Evolutionary conservation across 2,113 vertebrate genomes (phyloP), one percentile per base, ranked within the genome.

Genomic region (Phyllostomus hastatus): DNA sequence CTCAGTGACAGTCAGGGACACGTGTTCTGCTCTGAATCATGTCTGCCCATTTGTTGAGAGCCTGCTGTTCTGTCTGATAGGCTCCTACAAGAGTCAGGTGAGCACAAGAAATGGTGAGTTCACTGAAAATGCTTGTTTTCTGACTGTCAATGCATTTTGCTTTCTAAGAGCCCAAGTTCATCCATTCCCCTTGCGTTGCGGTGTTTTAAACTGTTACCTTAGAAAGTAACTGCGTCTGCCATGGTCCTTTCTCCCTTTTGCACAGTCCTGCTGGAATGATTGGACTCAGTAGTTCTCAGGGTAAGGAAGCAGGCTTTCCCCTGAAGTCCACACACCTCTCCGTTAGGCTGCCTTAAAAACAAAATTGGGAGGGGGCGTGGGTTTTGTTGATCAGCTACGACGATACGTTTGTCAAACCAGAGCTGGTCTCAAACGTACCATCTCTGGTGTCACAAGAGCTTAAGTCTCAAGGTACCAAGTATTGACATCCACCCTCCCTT

Each of bases 81-180:
- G 28, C 89, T 72, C 85, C 95, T 89, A 70, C 33, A 90, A 97
- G 96, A 93, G 22, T 96, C 41, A 70, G 87, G 7, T 90, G 48
- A 54, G 28, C 24, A 35, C 50, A 96, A 88, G 0, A 67, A 95
- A 52, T 91, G 92, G 12, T 72, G 88, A 94, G 61, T 97, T 97
- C 84, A 75, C 43, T 94, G 81, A 96, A 98, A 97, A 95, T 46
- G 50, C 11, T 87, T 81, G 28, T 96, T 75, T 92, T 92, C 87
- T 83, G 17, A 3, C 57, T 85, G 5, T 87, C 76, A 87, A 11
- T 28, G 75, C 91, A 79, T 79, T 95, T 93, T 96, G 12, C 48
- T 97, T 95, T 79, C 46, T n/a, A 91, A 90, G 69, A n/a, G 70
- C 64, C 94, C 61, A 81, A 91, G 35, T 19, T 95, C 52, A 91